phyloP scores from a whole-genome alignment of 53 echinoderm and acorn worm species.

The Mesocentrotus franciscanus region DNA sequence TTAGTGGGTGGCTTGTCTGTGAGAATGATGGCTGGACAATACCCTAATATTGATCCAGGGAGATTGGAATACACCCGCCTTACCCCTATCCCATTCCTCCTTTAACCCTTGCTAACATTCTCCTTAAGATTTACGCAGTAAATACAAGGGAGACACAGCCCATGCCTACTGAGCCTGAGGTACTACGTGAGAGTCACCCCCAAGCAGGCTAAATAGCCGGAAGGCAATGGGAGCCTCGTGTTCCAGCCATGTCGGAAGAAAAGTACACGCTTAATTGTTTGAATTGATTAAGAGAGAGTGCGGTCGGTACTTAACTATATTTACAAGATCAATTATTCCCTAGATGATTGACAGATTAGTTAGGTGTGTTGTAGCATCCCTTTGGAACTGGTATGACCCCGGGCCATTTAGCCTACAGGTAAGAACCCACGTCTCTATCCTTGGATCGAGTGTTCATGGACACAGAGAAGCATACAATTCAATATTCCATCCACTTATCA shows the following conservation, averaged over 20 bases:
- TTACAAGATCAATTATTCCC: conserved; percentile 62
- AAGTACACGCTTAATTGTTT: conserved; percentile 67
- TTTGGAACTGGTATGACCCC: background rate
- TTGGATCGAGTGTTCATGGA: background rate
- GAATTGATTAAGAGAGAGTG: conserved; percentile 62
- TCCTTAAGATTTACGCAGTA: conserved; percentile 28
- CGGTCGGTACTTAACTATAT: conserved; percentile 49
- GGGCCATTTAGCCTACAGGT: conserved; percentile 13
- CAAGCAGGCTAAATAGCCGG: conserved; percentile 63
- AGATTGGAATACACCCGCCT: conserved; percentile 47
- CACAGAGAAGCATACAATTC: background rate
- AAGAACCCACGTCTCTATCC: background rate
- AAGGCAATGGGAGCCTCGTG: conserved; percentile 54
- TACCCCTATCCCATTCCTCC: conserved; percentile 24
- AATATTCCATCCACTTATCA: conserved; percentile 10
- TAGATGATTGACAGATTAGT: conserved; percentile 62
- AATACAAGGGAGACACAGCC: conserved; percentile 42
- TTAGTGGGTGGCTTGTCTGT: conserved; percentile 52
- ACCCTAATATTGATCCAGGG: conserved; percentile 57
- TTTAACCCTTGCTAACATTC: background rate
- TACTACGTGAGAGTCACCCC: conserved; percentile 5
- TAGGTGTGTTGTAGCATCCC: background rate
- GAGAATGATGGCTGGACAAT: conserved; percentile 58
- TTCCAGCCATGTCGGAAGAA: conserved; percentile 55
- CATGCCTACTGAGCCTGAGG: background rate